These are phyloP conservation scores for Rhadinocentrus ornatus DNA, from an alignment of 2,797 vertebrate species.

Conservation along the genomic window DNA sequence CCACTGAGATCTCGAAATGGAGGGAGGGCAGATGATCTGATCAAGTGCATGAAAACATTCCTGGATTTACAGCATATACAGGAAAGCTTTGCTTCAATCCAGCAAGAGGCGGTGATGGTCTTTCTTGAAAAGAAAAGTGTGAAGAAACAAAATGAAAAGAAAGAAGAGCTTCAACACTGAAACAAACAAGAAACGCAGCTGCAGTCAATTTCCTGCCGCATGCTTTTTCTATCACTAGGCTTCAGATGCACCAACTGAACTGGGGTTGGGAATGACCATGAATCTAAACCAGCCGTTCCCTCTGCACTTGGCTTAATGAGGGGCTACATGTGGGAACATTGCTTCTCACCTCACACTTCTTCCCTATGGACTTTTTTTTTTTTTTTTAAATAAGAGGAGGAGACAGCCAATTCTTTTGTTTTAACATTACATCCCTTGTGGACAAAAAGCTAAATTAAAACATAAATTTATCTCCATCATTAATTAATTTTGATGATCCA, in stretches of 20 bases:
- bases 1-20: constrained; percentile 22
- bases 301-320: constrained; percentile 67
- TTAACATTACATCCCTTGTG: constrained; percentile 19
- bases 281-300: constrained; percentile 74
- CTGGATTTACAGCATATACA: constrained; percentile 16
- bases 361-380: constrained; percentile 46
- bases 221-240: constrained; percentile 75
- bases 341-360: constrained; percentile 64
- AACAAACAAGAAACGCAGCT: constrained; percentile 76
- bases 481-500: constrained; percentile 14
- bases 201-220: constrained; percentile 77
- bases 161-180: constrained; percentile 40
- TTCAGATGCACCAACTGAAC: constrained; percentile 68
- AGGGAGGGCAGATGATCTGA: constrained; percentile 17
- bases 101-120: not conserved
- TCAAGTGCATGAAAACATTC: constrained; percentile 29
- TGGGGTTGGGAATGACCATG: constrained; percentile 66
- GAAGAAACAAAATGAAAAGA: constrained; percentile 21
- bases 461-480: constrained; percentile 26
- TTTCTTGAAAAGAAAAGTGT: constrained; percentile 21
- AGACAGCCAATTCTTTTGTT: constrained; percentile 22
- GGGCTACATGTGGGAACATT: constrained; percentile 61
- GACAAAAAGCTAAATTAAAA: constrained; percentile 17
- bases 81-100: constrained; percentile 27
- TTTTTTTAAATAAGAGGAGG: constrained; percentile 19